Base-by-base conservation (phyloP, 2,797 vertebrate species). In the Gymnoscopelus braueri region DNA sequence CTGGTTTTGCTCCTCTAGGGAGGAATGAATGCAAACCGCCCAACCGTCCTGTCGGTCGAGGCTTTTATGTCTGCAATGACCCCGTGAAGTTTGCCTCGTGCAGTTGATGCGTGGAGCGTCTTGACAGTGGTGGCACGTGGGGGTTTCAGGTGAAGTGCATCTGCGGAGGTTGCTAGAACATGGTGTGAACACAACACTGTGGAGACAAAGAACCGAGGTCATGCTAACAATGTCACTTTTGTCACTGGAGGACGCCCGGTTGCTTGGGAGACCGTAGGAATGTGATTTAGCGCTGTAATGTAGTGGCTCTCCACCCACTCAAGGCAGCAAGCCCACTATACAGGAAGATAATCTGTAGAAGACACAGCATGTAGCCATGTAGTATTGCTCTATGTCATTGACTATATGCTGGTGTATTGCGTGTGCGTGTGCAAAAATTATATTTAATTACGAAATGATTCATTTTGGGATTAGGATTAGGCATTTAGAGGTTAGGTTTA, bases 281-380 rank as follows among this genome's bases (percentile, higher is more conserved):
- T 82, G 88, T 90, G 88, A 93, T 92, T 87, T 87, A 91, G 67
- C 78, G 47, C 63, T 77, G 88, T 82, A 89, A 91, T 81, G 84
- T 84, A 86, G 87, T 77, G 80, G 79, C 83, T 82, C 54, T 65
- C 74, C 68, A 72, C 89, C 90, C 88, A 91, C 90, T 88, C 81
- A 54, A 71, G 76, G 78, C 88, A 47, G 67, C 1, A 63, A 49
- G 85, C 81, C 78, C 65, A 86, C 53, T 26, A 54, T 35, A 71
- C 84, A 89, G 84, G 82, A 72, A 77, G 68, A 79, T 82, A 61
- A 61, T 71, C 72, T 66, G 76, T 64, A 60, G 68, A 35, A 2
- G 44, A 39, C 9, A 44, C 39, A 10, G 39, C 9, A 44, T 44
- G 39, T 8, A 39, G 35, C 35, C 35, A 39, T 39, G 35, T 39